phyloP scores from a whole-genome alignment of 1,140 invertebrate species.

The Venturia canescens region DNA sequence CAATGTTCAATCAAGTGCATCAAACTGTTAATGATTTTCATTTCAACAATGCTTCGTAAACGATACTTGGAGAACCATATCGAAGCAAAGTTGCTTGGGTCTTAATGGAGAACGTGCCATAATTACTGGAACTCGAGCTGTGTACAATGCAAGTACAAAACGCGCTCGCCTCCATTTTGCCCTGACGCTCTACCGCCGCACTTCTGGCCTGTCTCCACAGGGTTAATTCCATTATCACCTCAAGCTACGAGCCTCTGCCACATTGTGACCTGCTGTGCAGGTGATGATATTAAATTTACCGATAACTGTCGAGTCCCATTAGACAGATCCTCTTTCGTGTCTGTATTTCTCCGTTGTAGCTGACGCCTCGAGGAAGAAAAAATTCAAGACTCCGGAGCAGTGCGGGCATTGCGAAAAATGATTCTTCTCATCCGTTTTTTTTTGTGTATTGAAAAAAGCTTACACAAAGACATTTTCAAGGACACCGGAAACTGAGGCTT shows the following conservation, averaged over 20 bases:
- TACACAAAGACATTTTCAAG: no score
- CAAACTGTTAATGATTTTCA: neutral
- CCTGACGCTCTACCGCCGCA: neutral
- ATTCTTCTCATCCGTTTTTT: neutral
- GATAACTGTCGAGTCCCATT: slow-evolving; percentile 34
- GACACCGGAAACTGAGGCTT: no score
- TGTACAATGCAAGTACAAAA: neutral
- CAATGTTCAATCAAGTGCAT: no score
- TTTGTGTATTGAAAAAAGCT: neutral
- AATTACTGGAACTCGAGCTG: neutral
- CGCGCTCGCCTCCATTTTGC: neutral
- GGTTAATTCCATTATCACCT: slow-evolving; percentile 43
- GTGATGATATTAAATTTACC: slow-evolving; percentile 43
- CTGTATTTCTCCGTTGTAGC: neutral
- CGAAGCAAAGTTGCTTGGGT: neutral
- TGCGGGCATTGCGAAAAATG: no score
- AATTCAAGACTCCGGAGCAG: neutral
- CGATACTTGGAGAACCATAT: neutral
- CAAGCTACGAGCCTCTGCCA: slow-evolving; percentile 3
- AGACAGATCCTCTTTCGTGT: slow-evolving; percentile 24
- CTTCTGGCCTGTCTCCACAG: slow-evolving; percentile 31
- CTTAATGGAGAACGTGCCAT: neutral
- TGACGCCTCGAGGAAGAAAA: neutral
- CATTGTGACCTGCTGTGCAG: slow-evolving; percentile 20
- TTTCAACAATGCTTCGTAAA: neutral